Evolutionary conservation across 2,797 vertebrate species (phyloP).

Genomic region (Smutsia gigantea): DNA sequence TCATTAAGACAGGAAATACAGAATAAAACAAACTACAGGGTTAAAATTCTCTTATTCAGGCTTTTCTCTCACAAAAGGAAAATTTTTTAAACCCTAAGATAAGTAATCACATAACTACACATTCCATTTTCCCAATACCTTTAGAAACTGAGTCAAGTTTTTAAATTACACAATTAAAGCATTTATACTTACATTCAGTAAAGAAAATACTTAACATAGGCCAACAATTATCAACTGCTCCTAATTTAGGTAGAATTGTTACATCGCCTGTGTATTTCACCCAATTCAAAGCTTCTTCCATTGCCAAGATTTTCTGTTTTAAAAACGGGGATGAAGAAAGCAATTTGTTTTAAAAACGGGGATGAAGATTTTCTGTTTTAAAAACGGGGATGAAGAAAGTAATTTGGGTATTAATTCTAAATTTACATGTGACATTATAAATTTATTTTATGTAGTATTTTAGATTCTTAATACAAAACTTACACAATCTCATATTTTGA

Average conservation of each 20-base stretch:
- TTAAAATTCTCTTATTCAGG: slow-evolving; percentile 8
- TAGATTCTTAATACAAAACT: slow-evolving; percentile 8
- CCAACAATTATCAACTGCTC: slow-evolving; percentile 71
- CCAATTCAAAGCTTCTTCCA: slow-evolving; percentile 87
- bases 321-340: slow-evolving; percentile 50
- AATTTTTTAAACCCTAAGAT: slow-evolving; percentile 2
- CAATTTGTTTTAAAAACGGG: background rate
- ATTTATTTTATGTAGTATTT: slow-evolving; percentile 3
- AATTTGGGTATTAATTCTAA: slow-evolving; percentile 39
- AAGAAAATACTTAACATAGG: slow-evolving; percentile 88
- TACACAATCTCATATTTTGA: background rate
- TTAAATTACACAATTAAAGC: background rate
- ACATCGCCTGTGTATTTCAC: slow-evolving; percentile 84
- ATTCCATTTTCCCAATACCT: background rate
- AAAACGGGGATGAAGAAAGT: slow-evolving; percentile 42
- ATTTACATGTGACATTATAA: background rate
- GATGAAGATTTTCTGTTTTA: slow-evolving; percentile 77
- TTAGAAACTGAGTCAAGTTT: slow-evolving; percentile 1
- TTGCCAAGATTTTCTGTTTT: slow-evolving; percentile 78
- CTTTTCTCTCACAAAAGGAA: background rate
- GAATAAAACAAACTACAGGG: slow-evolving; percentile 14
- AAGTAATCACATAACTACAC: background rate
- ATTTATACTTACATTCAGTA: slow-evolving; percentile 89
- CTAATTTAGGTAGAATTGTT: slow-evolving; percentile 78
- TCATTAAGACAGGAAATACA: background rate